phyloP scores from a whole-genome alignment of 64 coral and sea anemone genomes.

The Montipora cactus region DNA sequence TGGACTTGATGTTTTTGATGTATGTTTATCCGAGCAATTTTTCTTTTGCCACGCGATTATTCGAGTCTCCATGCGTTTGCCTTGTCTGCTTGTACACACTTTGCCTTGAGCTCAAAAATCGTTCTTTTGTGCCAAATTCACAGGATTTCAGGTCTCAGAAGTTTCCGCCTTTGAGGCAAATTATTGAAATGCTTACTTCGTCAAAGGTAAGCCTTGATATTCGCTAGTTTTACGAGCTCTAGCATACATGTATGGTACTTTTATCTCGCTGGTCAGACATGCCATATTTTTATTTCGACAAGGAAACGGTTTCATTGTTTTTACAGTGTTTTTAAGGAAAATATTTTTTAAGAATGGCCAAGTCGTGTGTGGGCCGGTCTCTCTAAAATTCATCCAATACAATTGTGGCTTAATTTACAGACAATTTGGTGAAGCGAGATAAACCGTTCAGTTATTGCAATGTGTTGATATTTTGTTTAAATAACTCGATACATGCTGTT shows the following conservation, averaged over 20 bases:
- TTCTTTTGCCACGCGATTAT: background rate
- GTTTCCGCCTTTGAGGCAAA: slow-evolving; percentile 5
- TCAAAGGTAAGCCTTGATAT: slow-evolving; percentile 33
- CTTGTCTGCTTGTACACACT: background rate
- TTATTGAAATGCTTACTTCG: slow-evolving; percentile 3
- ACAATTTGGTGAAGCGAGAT: slow-evolving; percentile 34
- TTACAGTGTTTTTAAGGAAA: no score
- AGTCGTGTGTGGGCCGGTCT: background rate
- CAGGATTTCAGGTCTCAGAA: background rate
- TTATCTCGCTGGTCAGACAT: background rate
- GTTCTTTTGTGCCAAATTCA: slow-evolving; percentile 10
- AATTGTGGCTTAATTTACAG: slow-evolving; percentile 22
- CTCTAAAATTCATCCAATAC: background rate
- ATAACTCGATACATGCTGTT: slow-evolving; percentile 52
- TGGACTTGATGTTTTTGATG: background rate
- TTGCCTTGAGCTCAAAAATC: background rate
- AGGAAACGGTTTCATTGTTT: background rate
- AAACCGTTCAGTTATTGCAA: slow-evolving; percentile 37
- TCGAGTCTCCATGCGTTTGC: background rate
- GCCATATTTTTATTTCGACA: background rate
- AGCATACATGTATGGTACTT: background rate
- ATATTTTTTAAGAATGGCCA: background rate
- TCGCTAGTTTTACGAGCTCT: background rate
- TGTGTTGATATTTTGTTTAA: slow-evolving; percentile 61
- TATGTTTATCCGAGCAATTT: background rate